Conservation (phyloP, 2,113 vertebrate species). For the Microtus pennsylvanicus region DNA sequence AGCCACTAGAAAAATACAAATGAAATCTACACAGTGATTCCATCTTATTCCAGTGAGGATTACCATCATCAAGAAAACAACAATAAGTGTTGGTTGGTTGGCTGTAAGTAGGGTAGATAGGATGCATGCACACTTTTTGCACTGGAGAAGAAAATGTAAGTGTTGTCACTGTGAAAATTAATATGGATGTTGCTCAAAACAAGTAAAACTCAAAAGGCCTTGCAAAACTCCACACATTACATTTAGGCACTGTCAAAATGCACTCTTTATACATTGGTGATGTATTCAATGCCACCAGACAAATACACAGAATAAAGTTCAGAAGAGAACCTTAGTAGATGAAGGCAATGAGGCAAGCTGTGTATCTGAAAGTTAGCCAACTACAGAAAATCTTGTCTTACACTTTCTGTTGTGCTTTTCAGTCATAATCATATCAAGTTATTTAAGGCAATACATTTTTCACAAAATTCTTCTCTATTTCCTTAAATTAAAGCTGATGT, state of each 20-base stretch:
- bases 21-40: background rate
- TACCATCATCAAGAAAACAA: background rate
- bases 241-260: background rate
- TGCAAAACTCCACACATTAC: background rate
- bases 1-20: background rate
- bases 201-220: background rate
- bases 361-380: background rate
- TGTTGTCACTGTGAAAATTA: background rate
- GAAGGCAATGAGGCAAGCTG: background rate
- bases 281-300: background rate
- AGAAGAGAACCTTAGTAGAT: too few relatives aligned
- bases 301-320: background rate
- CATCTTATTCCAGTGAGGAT: background rate
- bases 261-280: background rate
- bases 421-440: slow-evolving; percentile 13
- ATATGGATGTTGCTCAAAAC: background rate
- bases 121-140: background rate
- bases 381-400: background rate
- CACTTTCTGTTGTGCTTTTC: background rate
- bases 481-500: background rate
- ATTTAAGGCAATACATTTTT: background rate
- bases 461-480: background rate
- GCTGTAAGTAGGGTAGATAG: background rate
- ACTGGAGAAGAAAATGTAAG: background rate
- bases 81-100: background rate